Base-by-base conservation (phyloP, 2,113 vertebrate genomes). In the Dromiciops gliroides region DNA sequence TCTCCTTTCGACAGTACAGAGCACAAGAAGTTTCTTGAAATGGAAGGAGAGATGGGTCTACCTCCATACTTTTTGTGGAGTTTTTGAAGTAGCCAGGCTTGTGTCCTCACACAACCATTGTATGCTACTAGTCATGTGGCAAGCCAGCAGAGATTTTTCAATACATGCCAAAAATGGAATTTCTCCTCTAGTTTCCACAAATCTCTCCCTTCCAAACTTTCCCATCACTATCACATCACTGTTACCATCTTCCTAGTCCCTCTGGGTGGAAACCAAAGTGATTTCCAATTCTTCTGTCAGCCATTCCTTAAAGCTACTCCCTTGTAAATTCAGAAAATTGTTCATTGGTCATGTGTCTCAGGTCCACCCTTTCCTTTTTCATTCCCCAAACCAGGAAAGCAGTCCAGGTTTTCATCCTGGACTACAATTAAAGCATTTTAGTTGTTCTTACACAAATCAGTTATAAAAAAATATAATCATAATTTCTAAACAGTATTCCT, bases 141-240 rank as follows among this genome's bases (percentile, higher is more conserved):
- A 75, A 75, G 16, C 5, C 67, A 83, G 19, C n/a, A 83, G 67
- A 83, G n/a, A 83, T 31, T 52, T 48, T 50, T n/a, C 44, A 49
- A 19, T 51, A 0, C 48, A 89, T 47, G 37, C 88, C 60, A 90
- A 91, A 94, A 90, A 94, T 44, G 75, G 37, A 92, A 91, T 92
- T 90, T 16, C 44, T 60, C 89, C 83, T 83, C 67, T n/a, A 83
- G 6, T 83, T 44, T 22, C 5, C 67, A 83, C n/a, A 44, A 44
- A 44, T 7, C n/a, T 44, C n/a, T 92, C 9, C 93, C 93, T 93
- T 89, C 25, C 47, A 88, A 24, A 90, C 95, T 95, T 93, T 0
- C 2, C 22, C 0, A 47, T 25, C 37, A 83, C 67, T 44, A 22
- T 44, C 67, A 22, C 1, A 23, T n/a, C n/a, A n/a, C 5, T 83